Percentiles rank a stretch among this genome's conserved stretches.
Conservation (phyloP, 30 jellyfish, hydroid and myxozoan species). For the Aurelia sp. region DNA sequence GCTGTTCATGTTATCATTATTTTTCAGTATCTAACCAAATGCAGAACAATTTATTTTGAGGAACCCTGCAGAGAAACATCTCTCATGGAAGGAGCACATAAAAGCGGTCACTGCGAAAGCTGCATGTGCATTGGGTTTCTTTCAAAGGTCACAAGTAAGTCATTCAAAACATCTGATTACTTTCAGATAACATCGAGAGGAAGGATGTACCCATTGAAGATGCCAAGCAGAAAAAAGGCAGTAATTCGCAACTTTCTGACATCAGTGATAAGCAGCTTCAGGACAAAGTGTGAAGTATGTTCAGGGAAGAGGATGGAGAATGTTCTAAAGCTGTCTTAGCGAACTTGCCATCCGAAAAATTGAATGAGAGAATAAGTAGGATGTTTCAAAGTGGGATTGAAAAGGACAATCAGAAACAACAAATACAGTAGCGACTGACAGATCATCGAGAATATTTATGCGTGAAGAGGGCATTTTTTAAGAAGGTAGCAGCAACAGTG, state of each 20-base stretch:
- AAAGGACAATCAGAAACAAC: background rate
- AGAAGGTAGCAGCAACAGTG: background rate
- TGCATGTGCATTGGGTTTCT: too few relatives aligned
- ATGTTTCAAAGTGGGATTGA: background rate
- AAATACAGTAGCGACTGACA: background rate
- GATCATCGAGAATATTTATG: background rate
- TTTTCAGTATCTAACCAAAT: too few relatives aligned
- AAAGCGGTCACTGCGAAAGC: too few relatives aligned
- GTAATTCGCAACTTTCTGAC: background rate
- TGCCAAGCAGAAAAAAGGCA: background rate
- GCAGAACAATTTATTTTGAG: too few relatives aligned
- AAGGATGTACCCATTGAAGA: background rate
- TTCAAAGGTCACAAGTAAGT: too few relatives aligned
- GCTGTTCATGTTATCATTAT: too few relatives aligned
- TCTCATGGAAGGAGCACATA: too few relatives aligned
- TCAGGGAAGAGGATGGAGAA: background rate
- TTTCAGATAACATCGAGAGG: background rate
- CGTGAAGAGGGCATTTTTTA: background rate
- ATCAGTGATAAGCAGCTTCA: background rate
- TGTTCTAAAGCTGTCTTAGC: too few relatives aligned
- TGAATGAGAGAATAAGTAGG: too few relatives aligned
- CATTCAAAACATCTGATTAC: too few relatives aligned
- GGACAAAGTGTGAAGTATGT: background rate
- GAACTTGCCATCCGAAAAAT: too few relatives aligned
- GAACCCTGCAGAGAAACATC: too few relatives aligned